Conservation (phyloP, 2,113 vertebrate species). For the Cyanoramphus novaezelandiae region DNA sequence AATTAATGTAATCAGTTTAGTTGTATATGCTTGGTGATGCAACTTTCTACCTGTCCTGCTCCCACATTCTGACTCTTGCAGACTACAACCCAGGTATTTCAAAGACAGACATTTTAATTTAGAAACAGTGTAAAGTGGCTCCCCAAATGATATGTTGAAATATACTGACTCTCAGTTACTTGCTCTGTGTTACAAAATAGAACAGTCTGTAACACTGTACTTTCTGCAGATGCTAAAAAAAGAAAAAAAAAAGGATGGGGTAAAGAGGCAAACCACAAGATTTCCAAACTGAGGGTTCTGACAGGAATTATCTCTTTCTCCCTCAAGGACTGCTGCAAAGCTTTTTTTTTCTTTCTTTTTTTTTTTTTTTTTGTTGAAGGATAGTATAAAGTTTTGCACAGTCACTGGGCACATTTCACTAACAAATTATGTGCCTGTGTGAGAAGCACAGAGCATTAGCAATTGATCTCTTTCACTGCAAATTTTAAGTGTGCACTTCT, state of each 20-base stretch:
- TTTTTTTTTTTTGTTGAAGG: not conserved
- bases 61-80: not conserved
- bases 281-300: not conserved
- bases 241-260: not conserved
- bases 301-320: not conserved
- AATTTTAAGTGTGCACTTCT: not conserved
- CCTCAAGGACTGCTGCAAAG: not conserved
- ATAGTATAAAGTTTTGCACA: not conserved
- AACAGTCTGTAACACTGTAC: not conserved
- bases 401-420: not conserved
- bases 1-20: not conserved
- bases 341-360: too few relatives aligned
- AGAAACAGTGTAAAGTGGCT: not conserved
- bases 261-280: not conserved
- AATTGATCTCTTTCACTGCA: not conserved
- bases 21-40: not conserved
- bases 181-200: not conserved
- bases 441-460: not conserved
- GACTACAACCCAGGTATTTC: not conserved
- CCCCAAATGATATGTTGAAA: not conserved
- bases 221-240: not conserved
- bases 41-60: not conserved
- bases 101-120: not conserved
- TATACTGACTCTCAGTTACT: not conserved
- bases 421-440: not conserved